phyloP scores from a whole-genome alignment of 2,113 vertebrate genomes.

The Alethe diademata region DNA sequence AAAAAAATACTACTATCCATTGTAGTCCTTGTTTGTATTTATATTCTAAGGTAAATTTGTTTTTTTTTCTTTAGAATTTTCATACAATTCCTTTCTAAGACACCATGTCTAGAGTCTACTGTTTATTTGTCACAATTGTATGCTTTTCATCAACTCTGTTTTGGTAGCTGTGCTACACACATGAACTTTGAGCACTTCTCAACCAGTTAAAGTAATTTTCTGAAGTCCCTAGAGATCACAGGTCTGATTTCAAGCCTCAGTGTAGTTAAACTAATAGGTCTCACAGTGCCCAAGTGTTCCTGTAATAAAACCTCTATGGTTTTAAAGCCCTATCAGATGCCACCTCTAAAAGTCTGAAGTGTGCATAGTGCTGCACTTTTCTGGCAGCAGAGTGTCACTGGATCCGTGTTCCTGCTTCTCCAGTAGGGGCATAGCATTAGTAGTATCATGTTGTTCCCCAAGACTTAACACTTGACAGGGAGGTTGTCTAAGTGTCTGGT shows the following conservation, averaged over 20 bases:
- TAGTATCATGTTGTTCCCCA: neutral
- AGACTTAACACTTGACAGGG: neutral
- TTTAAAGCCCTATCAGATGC: neutral
- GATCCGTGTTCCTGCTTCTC: neutral
- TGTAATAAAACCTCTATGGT: neutral
- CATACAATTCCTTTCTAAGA: neutral
- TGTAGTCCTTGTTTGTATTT: neutral
- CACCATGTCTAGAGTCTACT: neutral
- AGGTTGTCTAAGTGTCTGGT: neutral
- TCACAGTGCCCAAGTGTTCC: neutral
- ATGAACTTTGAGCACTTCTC: neutral
- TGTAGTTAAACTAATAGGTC: neutral
- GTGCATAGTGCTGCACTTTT: neutral
- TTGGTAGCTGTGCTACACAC: neutral
- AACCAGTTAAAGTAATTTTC: neutral
- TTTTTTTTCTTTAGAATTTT: neutral
- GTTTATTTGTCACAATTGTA: neutral
- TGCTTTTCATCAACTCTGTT: neutral
- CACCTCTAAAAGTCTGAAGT: neutral
- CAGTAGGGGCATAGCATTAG: neutral
- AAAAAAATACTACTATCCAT: no score
- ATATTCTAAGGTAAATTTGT: neutral
- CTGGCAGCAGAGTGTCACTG: neutral
- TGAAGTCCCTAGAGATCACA: neutral
- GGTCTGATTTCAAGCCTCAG: neutral